Evolutionary conservation across 2,113 vertebrate species (phyloP).

Genomic region (Aptenodytes forsteri): DNA sequence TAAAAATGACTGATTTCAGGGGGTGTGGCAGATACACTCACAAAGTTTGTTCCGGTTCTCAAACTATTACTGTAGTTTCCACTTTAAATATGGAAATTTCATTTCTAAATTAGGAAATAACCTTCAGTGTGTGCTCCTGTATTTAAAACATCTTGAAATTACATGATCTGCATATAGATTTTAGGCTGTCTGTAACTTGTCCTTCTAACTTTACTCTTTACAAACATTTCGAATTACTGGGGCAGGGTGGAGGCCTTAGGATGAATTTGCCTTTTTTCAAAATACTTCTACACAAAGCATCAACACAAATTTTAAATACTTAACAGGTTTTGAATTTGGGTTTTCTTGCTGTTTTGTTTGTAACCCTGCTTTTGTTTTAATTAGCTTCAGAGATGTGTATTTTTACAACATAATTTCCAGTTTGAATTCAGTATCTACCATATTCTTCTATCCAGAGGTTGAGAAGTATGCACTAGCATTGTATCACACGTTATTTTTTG

Average conservation of each 20-base stretch:
- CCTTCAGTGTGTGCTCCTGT: background rate
- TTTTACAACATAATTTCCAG: background rate
- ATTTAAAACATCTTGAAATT: conserved; percentile 44
- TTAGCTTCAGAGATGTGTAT: background rate
- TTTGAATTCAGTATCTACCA: background rate
- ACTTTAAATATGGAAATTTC: background rate
- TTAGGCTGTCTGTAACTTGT: background rate
- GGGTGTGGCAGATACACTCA: background rate
- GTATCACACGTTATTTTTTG: background rate
- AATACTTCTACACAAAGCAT: background rate
- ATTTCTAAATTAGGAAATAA: conserved; percentile 29
- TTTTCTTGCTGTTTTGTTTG: background rate
- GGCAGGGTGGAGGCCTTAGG: background rate
- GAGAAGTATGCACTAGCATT: background rate
- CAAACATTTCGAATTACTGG: background rate
- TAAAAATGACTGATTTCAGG: background rate
- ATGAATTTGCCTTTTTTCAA: background rate
- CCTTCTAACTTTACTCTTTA: background rate
- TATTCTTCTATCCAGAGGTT: background rate
- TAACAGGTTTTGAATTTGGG: background rate
- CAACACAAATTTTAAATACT: background rate
- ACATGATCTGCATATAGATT: background rate
- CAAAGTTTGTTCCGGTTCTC: background rate
- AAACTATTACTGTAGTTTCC: background rate
- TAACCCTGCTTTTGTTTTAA: background rate